Evolutionary conservation across 2,113 vertebrate species (phyloP).

Genomic region (Oreochromis niloticus): DNA sequence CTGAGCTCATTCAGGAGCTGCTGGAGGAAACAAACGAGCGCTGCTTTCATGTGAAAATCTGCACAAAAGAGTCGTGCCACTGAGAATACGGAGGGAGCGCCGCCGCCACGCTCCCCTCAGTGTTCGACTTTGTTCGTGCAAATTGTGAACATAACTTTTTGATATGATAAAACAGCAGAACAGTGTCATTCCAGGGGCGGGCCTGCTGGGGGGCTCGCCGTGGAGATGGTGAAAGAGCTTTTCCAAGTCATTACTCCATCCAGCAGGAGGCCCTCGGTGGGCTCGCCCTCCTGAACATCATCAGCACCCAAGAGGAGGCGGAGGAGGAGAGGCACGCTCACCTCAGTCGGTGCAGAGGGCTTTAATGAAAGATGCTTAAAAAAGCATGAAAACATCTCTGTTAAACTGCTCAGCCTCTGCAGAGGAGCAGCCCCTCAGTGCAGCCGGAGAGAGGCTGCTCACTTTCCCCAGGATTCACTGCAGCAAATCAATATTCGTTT

Average conservation of each 20-base stretch:
- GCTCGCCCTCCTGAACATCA: neutral
- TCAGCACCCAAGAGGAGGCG: neutral
- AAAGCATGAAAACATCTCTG: constrained; percentile 34
- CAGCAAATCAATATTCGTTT: constrained; percentile 42
- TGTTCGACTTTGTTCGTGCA: constrained; percentile 29
- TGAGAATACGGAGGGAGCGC: neutral
- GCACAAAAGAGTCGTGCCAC: neutral
- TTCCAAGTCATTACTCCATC: neutral
- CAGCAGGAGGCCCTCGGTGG: neutral
- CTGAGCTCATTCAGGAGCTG: constrained; percentile 82
- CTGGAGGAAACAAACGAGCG: constrained; percentile 21
- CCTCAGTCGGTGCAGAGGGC: neutral
- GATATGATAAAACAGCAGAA: neutral
- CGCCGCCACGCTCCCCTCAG: neutral
- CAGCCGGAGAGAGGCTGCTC: constrained; percentile 11
- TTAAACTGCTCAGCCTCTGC: constrained; percentile 33
- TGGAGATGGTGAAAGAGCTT: neutral
- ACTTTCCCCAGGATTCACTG: constrained; percentile 56
- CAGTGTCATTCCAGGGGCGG: neutral
- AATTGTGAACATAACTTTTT: constrained; percentile 33
- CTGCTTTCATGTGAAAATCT: constrained; percentile 40
- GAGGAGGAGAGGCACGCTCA: neutral
- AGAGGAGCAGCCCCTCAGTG: constrained; percentile 9
- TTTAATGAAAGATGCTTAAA: constrained; percentile 43
- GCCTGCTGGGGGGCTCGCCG: neutral